phyloP scores from a whole-genome alignment of 2,797 vertebrate genomes.

The Hydrolagus colliei region DNA sequence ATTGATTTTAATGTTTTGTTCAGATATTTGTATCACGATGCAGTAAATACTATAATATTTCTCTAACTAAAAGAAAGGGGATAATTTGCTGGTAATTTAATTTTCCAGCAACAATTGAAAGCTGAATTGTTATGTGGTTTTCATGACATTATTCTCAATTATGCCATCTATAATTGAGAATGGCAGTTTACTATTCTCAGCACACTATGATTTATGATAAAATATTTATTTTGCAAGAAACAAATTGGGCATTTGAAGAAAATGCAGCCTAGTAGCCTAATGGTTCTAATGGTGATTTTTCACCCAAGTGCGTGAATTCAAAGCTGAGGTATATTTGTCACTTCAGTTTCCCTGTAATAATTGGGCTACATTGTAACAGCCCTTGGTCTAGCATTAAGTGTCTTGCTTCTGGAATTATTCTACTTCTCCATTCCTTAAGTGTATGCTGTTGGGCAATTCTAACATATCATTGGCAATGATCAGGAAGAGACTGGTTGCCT shows the following conservation, averaged over 20 bases:
- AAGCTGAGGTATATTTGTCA: not conserved
- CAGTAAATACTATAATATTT: not conserved
- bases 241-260: not conserved
- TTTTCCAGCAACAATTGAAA: constrained; percentile 2
- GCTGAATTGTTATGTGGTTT: no score
- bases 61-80: not conserved
- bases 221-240: no score
- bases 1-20: not conserved
- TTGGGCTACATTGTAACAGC: not conserved
- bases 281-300: not conserved
- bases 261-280: not conserved
- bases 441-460: not conserved
- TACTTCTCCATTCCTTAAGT: not conserved
- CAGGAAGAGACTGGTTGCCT: not conserved
- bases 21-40: not conserved
- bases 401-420: not conserved
- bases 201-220: no score
- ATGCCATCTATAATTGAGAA: not conserved
- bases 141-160: not conserved
- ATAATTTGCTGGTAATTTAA: not conserved
- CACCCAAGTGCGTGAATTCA: constrained; percentile 1
- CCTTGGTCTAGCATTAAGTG: not conserved
- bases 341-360: not conserved
- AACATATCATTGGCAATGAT: not conserved
- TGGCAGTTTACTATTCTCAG: not conserved